phyloP scores from a whole-genome alignment of 2,888 invertebrate species.

The Metopia argyrocephala region DNA sequence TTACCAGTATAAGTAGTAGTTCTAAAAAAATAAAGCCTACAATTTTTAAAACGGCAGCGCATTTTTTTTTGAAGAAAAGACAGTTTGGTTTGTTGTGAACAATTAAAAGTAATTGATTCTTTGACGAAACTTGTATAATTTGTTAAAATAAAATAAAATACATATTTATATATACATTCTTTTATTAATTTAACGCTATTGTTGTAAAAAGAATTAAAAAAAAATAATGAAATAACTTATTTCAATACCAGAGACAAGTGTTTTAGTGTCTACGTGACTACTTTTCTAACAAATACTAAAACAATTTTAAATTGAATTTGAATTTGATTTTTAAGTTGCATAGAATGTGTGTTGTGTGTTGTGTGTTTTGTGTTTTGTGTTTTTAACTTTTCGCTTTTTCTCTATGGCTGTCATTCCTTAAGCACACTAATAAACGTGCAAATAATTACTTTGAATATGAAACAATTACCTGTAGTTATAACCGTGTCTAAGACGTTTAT shows the following conservation, averaged over 20 bases:
- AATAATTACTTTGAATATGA: conserved; percentile 17
- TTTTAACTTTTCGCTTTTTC: background rate
- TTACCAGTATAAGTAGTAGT: conserved; percentile 29
- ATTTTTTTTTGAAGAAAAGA: too few species aligned
- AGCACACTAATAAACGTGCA: conserved; percentile 5
- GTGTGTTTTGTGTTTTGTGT: too few species aligned
- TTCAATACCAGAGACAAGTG: conserved; percentile 49
- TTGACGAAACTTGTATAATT: background rate
- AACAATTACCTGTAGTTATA: background rate
- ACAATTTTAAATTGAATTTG: conserved; percentile 1
- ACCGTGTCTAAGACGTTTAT: background rate
- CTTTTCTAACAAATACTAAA: background rate
- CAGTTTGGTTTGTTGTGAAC: conserved; percentile 26
- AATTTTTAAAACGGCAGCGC: background rate
- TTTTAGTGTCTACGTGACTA: conserved; percentile 56
- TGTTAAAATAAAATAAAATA: background rate
- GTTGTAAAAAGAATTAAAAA: conserved; percentile 3
- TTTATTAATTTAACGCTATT: background rate
- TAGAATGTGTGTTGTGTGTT: too few species aligned
- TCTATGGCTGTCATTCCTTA: background rate
- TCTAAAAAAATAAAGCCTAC: background rate
- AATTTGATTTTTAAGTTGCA: too few species aligned
- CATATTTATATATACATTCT: background rate
- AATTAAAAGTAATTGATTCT: conserved; percentile 44
- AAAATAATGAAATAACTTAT: conserved; percentile 24